A percentile compares a stretch with the other conserved stretches of the same genome.
phyloP scores from a whole-genome alignment of 92 coral and sea anemone genomes.

The Diadumene lineata region DNA sequence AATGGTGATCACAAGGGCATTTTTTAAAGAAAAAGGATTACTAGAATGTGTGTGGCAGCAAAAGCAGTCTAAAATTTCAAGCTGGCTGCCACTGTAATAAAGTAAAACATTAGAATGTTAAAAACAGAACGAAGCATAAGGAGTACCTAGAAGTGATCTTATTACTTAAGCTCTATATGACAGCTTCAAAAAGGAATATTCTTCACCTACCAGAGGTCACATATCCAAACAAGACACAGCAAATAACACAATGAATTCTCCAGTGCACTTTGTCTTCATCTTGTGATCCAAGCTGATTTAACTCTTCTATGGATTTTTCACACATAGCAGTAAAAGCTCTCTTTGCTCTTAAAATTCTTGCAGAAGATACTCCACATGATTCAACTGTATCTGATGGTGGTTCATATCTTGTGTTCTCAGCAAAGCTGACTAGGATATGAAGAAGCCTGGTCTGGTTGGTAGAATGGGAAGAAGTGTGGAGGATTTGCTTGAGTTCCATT shows the following conservation, averaged over 20 bases:
- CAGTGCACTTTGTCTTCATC: background rate
- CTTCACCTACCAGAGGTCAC: conserved; percentile 56
- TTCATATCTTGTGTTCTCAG: conserved; percentile 57
- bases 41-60: no score
- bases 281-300: conserved; percentile 5
- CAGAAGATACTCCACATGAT: conserved; percentile 41
- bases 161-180: background rate
- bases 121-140: no score
- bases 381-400: conserved; percentile 15
- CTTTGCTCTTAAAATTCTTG: conserved; percentile 54
- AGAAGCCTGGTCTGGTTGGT: conserved; percentile 37
- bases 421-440: conserved; percentile 53
- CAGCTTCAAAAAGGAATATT: background rate
- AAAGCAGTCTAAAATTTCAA: no score
- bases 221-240: conserved; percentile 81
- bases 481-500: conserved; percentile 38
- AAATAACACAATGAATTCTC: conserved; percentile 61
- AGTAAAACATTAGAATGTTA: no score
- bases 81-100: no score
- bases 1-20: no score
- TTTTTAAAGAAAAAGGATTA: no score
- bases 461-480: background rate
- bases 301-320: conserved; percentile 3
- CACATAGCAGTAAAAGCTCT: conserved; percentile 12
- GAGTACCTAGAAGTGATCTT: no score